Conservation (phyloP, 1,140 invertebrate genomes). For the Metopolophium dirhodum region DNA sequence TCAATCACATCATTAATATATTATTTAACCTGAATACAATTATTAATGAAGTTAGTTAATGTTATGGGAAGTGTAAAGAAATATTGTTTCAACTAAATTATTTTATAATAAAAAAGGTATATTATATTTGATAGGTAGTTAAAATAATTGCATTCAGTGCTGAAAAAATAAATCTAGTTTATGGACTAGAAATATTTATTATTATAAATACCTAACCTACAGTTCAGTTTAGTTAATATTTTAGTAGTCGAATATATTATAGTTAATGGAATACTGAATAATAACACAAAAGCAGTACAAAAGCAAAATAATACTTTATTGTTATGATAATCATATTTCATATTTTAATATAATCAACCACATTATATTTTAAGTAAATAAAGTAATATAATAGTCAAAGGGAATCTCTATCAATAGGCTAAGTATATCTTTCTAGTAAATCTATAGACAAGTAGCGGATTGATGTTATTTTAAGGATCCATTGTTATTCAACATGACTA, state of each 20-base stretch:
- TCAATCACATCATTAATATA: not conserved
- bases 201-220: too few relatives aligned
- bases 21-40: not conserved
- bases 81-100: not conserved
- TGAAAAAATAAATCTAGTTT: too few relatives aligned
- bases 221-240: too few relatives aligned
- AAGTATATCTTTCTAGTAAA: not conserved
- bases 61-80: not conserved
- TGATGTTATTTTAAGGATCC: not conserved
- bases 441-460: not conserved
- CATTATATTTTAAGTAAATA: not conserved
- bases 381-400: not conserved
- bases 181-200: too few relatives aligned
- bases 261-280: too few relatives aligned
- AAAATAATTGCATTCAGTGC: not conserved
- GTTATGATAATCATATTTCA: not conserved
- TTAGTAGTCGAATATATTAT: not conserved
- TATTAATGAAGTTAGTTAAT: not conserved
- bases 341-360: not conserved
- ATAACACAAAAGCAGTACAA: not conserved
- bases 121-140: not conserved
- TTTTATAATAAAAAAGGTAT: not conserved
- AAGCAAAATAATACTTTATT: not conserved
- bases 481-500: not conserved
- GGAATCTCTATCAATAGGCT: not conserved